Conservation (phyloP, 2,888 invertebrate species). For the Leucophora obtusa region DNA sequence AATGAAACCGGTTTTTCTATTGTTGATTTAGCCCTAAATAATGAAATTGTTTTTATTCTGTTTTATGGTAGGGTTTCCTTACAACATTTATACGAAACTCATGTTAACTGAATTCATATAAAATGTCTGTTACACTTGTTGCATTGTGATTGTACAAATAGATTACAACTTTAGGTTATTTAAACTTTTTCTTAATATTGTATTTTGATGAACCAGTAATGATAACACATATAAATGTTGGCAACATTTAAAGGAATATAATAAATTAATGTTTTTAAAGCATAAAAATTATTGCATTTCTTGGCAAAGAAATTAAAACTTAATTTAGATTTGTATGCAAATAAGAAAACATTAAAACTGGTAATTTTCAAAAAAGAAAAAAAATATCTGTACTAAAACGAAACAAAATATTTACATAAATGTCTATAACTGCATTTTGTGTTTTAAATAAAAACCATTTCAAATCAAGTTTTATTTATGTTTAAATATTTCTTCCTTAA, state of each 20-base stretch:
- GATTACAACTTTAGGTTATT: constrained; percentile 16
- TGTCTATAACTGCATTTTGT: constrained; percentile 17
- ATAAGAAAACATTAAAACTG: background rate
- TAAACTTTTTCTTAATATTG: background rate
- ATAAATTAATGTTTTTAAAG: background rate
- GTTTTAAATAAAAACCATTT: background rate
- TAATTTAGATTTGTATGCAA: background rate
- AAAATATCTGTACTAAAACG: background rate
- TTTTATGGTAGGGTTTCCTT: background rate
- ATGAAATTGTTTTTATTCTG: background rate
- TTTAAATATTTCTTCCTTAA: constrained; percentile 34
- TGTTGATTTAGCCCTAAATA: constrained; percentile 34
- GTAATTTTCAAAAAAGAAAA: background rate
- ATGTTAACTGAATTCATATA: background rate
- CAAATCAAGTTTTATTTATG: background rate
- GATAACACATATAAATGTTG: background rate
- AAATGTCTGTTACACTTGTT: constrained; percentile 42
- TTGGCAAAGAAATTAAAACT: background rate
- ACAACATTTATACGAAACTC: background rate
- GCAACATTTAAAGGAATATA: background rate
- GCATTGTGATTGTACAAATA: constrained; percentile 32
- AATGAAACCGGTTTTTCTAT: constrained; percentile 25
- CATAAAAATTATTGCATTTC: background rate
- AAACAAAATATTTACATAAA: background rate
- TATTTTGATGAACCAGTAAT: constrained; percentile 2